Base-by-base conservation (phyloP, 2,797 vertebrate species). In the Channa striata region DNA sequence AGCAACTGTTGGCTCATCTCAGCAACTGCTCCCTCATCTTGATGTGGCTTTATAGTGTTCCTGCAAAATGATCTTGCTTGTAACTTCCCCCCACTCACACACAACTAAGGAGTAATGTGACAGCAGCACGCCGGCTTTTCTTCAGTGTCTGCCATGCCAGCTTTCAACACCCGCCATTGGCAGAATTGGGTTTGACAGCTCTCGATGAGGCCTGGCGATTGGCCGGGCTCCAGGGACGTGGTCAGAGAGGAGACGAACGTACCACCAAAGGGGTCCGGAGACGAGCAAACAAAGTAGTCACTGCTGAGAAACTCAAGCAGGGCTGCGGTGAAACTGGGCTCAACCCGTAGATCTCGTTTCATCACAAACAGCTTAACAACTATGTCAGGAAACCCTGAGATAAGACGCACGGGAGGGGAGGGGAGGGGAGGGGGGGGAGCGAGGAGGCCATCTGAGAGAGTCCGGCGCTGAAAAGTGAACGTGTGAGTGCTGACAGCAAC, bases 111-210 rank as follows among this genome's bases (percentile, higher is more conserved):
- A 82, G 73, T 82, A 80, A 77, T 76, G 83, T 90, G 87, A 89
- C 84, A 88, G 84, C 84, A 80, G 83, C 59, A 34, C 23, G 49
- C 74, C 58, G 56, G 65, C 72, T 88, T 86, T 82, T 71, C 77
- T 78, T 82, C 84, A 71, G 62, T 52, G 80, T 92, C 83, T 87
- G 67, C 83, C 83, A 82, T 56, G 86, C 86, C 91, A 88, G 91
- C 92, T 93, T 93, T 93, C 93, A 93, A 90, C 93, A 91, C 88
- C 88, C 74, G 71, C 80, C 82, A 83, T 85, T 89, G 90, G 82
- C 85, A 84, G 81, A 91, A 94, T 93, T 90, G 86, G 81, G 68
- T 93, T 90, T 90, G 93, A 94, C 92, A 94, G 92, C 88, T 85
- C 86, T 81, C 76, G 84, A 79, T 74, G 84, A 91, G 92, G 89